Evolutionary conservation across 2,888 invertebrate species (phyloP).

Genomic region (Plusia festucae): DNA sequence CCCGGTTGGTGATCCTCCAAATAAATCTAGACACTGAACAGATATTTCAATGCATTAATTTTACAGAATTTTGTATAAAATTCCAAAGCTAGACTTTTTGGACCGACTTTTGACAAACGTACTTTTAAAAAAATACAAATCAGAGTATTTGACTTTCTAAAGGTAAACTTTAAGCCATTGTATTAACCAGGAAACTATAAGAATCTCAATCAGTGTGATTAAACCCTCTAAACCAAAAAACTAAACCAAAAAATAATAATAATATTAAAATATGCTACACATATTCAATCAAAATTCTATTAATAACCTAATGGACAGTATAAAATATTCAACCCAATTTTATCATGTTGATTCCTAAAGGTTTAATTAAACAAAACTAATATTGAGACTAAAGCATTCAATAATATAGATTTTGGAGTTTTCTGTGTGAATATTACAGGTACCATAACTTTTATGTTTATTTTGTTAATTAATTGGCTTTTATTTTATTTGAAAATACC

Average conservation of each 20-base stretch:
- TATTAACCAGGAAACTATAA: too few species aligned
- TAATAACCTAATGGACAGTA: background rate
- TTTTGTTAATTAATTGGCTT: background rate
- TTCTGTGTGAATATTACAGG: background rate
- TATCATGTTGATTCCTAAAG: too few species aligned
- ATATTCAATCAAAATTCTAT: too few species aligned
- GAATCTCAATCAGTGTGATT: too few species aligned
- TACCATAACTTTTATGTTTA: background rate
- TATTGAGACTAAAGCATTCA: background rate
- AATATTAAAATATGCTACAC: too few species aligned
- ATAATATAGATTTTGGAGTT: background rate
- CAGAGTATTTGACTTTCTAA: too few species aligned
- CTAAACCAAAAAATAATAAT: too few species aligned
- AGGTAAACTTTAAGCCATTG: too few species aligned
- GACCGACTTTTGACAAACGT: too few species aligned
- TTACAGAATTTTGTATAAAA: background rate
- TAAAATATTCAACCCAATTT: background rate
- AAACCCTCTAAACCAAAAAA: too few species aligned
- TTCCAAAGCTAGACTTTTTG: background rate
- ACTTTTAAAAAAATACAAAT: too few species aligned
- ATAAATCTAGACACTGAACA: background rate
- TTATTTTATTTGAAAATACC: background rate
- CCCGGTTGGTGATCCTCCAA: background rate
- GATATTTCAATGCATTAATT: background rate
- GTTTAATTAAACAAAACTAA: constrained; percentile 1